These are phyloP conservation scores for Pseudomyrmex flavicornis DNA, from an alignment of 1,140 invertebrate genomes.

Conservation along the genomic window DNA sequence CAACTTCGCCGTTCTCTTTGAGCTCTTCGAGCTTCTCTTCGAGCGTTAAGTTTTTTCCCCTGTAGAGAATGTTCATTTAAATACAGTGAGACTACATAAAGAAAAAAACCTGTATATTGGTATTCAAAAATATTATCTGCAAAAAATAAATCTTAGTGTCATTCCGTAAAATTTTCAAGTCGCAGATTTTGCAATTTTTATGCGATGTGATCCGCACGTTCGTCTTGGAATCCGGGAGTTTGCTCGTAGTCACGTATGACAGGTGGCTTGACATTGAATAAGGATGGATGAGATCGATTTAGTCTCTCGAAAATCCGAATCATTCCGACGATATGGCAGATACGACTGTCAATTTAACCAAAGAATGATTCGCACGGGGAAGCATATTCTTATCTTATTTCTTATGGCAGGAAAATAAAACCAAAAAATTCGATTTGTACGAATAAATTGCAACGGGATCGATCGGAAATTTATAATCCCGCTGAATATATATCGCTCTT, in stretches of 20 bases:
- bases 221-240: conserved; percentile 1
- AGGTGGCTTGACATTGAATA: conserved; percentile 44
- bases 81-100: not conserved
- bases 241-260: conserved; percentile 50
- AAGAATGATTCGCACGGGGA: not conserved
- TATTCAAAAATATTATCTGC: not conserved
- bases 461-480: not conserved
- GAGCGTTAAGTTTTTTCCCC: not conserved
- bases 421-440: not conserved
- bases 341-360: conserved; percentile 22
- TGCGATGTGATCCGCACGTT: conserved; percentile 20
- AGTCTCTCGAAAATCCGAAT: conserved; percentile 26
- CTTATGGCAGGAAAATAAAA: too few relatives aligned
- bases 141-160: conserved; percentile 20
- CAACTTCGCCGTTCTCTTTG: not conserved
- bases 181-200: conserved; percentile 60
- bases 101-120: not conserved
- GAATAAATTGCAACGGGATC: not conserved
- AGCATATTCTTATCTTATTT: not conserved
- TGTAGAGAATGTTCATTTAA: not conserved
- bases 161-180: not conserved
- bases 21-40: not conserved
- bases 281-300: conserved; percentile 37
- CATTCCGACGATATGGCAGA: conserved; percentile 11
- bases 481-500: not conserved